These are phyloP conservation scores for Herpetotheres cachinnans DNA, from an alignment of 2,113 vertebrate genomes.

Conservation along the genomic window DNA sequence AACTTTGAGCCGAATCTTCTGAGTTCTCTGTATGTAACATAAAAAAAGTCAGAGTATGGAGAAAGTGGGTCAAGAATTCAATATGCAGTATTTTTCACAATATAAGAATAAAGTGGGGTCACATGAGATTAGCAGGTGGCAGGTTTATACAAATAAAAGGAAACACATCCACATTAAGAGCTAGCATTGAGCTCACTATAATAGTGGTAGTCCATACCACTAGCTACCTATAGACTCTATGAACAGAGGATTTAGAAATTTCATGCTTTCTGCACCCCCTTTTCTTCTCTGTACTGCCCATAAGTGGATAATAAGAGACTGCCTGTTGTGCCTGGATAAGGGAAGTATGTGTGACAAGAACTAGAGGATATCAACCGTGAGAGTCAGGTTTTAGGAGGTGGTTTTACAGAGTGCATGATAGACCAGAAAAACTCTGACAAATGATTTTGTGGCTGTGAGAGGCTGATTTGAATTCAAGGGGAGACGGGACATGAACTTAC, in stretches of 20 bases:
- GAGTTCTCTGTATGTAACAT: not conserved
- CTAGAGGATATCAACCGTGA: not conserved
- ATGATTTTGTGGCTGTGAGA: not conserved
- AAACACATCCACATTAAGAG: not conserved
- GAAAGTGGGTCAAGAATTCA: not conserved
- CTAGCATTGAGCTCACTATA: fast-evolving
- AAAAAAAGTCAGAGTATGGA: not conserved
- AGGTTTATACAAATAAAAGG: not conserved
- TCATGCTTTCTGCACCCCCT: not conserved
- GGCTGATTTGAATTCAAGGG: not conserved
- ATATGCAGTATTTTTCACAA: not conserved
- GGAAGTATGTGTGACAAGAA: not conserved
- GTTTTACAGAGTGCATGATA: not conserved
- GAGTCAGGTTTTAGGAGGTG: not conserved
- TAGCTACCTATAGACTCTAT: not conserved
- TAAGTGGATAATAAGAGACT: not conserved
- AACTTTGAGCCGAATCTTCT: not conserved
- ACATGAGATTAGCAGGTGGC: not conserved
- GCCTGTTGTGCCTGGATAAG: not conserved
- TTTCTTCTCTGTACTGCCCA: not conserved
- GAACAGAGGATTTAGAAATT: not conserved
- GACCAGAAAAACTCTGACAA: not conserved
- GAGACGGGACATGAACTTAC: not conserved
- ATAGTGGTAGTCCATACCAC: not conserved
- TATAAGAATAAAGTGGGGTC: not conserved